A percentile compares a stretch with the other conserved stretches of the same genome.
These are phyloP conservation scores for Chaetodon auriga DNA, from an alignment of 2,113 vertebrate species.

Conservation along the genomic window DNA sequence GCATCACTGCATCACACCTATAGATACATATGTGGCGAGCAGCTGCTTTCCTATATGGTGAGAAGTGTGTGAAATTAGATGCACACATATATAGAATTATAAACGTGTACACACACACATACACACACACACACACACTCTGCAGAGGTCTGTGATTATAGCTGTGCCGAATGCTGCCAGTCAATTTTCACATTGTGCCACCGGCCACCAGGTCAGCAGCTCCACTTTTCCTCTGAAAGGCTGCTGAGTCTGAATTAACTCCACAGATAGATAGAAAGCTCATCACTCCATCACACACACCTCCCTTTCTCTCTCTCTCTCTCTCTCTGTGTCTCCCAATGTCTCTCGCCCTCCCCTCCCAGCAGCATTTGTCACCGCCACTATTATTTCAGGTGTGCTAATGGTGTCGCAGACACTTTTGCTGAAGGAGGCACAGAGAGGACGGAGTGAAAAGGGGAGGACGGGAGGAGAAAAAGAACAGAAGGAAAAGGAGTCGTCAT, in stretches of 20 bases:
- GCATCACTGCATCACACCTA: slow-evolving; percentile 61
- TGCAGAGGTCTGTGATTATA: slow-evolving; percentile 36
- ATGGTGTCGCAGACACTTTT: slow-evolving; percentile 82
- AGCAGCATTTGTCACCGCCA: slow-evolving; percentile 78
- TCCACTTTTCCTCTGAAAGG: slow-evolving; percentile 64
- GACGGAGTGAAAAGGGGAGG: slow-evolving; percentile 43
- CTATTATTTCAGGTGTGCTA: slow-evolving; percentile 89
- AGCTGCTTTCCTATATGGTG: slow-evolving; percentile 65
- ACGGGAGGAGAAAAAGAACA: slow-evolving; percentile 5
- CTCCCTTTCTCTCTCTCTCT: slow-evolving; percentile 9
- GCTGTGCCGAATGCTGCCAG: slow-evolving; percentile 40
- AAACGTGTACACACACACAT: slow-evolving; percentile 8
- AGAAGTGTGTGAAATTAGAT: slow-evolving; percentile 55
- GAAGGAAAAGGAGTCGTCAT: slow-evolving; percentile 7
- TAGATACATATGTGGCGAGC: slow-evolving; percentile 61
- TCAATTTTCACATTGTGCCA: slow-evolving; percentile 77
- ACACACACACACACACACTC: slow-evolving; percentile 10
- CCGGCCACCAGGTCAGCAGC: slow-evolving; percentile 62
- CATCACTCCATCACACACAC: slow-evolving; percentile 56
- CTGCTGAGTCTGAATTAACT: slow-evolving; percentile 67
- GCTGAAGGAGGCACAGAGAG: slow-evolving; percentile 54
- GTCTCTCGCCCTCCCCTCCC: slow-evolving; percentile 46
- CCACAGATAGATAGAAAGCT: slow-evolving; percentile 58
- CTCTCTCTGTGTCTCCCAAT: slow-evolving; percentile 1
- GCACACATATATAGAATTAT: slow-evolving; percentile 14